Evolutionary conservation across 1,140 invertebrate genomes (phyloP), one percentile per base, ranked within the genome.

Genomic region (Condylostylus longicornis): DNA sequence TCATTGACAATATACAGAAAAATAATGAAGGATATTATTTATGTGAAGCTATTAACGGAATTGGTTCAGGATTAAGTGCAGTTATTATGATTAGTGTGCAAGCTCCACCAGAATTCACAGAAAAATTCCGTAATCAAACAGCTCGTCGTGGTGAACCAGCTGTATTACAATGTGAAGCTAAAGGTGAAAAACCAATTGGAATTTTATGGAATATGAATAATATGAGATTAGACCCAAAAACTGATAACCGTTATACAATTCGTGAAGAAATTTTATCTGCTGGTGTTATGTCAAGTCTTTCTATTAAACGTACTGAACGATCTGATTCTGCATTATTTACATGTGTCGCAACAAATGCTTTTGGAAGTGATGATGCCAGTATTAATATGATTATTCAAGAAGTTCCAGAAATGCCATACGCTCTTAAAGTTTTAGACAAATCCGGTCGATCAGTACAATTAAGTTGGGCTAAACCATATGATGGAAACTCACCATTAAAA

Each of bases 321-420:
- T 75, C 75, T 31, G 91, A 97, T 58, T 90, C 90, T 1, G 89
- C 87, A 12, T 65, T 93, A 3, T 96, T 94, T 56, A 93, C 87
- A 18, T 97, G 93, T 53, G 79, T 88, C 5, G 90, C 89, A 1
- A 88, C 85, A 4, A 97, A 97, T 64, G 79, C 84, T 15, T 91
- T 94, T 60, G 91, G 91, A 14, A 87, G 82, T 46, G 90, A 95
- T 58, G 87, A 94, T 49, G 90, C 89, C 12, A 90, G 83, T 54
- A 91, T 94, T 53, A 89, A 91, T 55, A 79, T 96, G 66, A 90
- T 93, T 50, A 82, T 95, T 41, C 89, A 94, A 79, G 91, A 97
- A 72, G 81, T 82, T 22, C 90, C 93, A 4, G 90, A 95, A 68
- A 77, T 86, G 34, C 89, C 91, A 0, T 82, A 82, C 52, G 82